Percentiles rank a stretch among this genome's conserved stretches.
These are phyloP conservation scores for Lordiphosa clarofinis DNA, from an alignment of 1,140 invertebrate species.

Conservation along the genomic window DNA sequence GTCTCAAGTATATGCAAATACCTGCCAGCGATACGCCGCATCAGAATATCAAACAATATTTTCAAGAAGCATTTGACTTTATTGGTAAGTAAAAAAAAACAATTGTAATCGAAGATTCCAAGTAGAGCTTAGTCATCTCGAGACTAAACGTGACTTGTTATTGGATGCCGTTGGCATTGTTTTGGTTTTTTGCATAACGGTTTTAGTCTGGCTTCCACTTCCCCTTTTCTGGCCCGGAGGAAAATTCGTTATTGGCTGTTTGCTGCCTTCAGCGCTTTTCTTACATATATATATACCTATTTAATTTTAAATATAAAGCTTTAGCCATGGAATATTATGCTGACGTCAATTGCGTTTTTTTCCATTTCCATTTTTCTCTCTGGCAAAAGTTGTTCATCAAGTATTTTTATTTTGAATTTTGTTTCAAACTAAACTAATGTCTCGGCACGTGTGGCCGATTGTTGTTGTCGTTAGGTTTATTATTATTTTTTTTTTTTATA, in stretches of 20 bases:
- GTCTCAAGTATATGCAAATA: constrained; percentile 90
- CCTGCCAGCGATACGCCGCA: constrained; percentile 91
- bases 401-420: constrained; percentile 51
- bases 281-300: constrained; percentile 20
- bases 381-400: constrained; percentile 62
- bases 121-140: constrained; percentile 42
- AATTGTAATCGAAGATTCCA: constrained; percentile 19
- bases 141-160: constrained; percentile 64
- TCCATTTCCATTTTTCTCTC: constrained; percentile 60
- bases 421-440: constrained; percentile 38
- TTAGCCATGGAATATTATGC: constrained; percentile 71
- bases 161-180: constrained; percentile 39
- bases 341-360: constrained; percentile 74
- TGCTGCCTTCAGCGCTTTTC: constrained; percentile 44
- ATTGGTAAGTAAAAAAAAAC: constrained; percentile 86
- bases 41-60: constrained; percentile 95
- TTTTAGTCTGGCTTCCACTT: constrained; percentile 47
- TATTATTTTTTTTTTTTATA: constrained; percentile 50
- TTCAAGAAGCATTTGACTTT: constrained; percentile 93
- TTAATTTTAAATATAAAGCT: constrained; percentile 61
- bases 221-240: constrained; percentile 33
- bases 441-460: constrained; percentile 63
- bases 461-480: constrained; percentile 23
- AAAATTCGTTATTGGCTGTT: constrained; percentile 64
- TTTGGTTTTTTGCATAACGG: constrained; percentile 55